Conservation (phyloP, 2,113 vertebrate species). For the Scomber scombrus region DNA sequence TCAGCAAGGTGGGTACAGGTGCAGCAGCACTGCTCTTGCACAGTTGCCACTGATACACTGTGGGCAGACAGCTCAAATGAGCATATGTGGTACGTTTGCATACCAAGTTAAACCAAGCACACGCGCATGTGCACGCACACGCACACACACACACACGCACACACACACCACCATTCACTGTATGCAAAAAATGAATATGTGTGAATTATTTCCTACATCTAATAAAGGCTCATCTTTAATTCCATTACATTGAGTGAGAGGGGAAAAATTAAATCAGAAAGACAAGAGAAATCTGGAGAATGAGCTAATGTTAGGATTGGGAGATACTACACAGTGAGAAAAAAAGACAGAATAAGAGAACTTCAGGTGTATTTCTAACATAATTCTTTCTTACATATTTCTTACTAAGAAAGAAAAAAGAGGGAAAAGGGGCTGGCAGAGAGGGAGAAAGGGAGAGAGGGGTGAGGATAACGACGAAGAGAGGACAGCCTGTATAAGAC, state of each 20-base stretch:
- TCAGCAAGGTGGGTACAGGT: slow-evolving; percentile 60
- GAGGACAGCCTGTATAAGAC: slow-evolving; percentile 13
- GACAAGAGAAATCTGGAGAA: slow-evolving; percentile 12
- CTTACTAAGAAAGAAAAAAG: neutral
- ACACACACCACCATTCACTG: slow-evolving; percentile 9
- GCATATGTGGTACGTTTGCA: slow-evolving; percentile 37
- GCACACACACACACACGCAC: slow-evolving; percentile 11
- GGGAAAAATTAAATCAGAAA: neutral
- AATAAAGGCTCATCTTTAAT: slow-evolving; percentile 78
- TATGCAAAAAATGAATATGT: slow-evolving; percentile 56
- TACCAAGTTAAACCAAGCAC: slow-evolving; percentile 22
- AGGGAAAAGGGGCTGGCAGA: neutral
- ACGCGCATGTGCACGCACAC: slow-evolving; percentile 4
- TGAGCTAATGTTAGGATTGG: slow-evolving; percentile 3
- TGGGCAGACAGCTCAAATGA: slow-evolving; percentile 57
- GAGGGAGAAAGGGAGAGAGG: neutral
- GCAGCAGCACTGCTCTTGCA: slow-evolving; percentile 50
- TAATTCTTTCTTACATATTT: no score
- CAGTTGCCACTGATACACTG: slow-evolving; percentile 43
- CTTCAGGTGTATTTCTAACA: neutral
- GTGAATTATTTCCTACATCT: slow-evolving; percentile 68
- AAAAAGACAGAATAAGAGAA: neutral
- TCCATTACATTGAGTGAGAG: slow-evolving; percentile 68
- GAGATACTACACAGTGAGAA: neutral
- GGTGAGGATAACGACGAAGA: neutral